These are phyloP conservation scores for Botrylloides violaceus DNA, from an alignment of 23 tunicate genomes.

Conservation along the genomic window DNA sequence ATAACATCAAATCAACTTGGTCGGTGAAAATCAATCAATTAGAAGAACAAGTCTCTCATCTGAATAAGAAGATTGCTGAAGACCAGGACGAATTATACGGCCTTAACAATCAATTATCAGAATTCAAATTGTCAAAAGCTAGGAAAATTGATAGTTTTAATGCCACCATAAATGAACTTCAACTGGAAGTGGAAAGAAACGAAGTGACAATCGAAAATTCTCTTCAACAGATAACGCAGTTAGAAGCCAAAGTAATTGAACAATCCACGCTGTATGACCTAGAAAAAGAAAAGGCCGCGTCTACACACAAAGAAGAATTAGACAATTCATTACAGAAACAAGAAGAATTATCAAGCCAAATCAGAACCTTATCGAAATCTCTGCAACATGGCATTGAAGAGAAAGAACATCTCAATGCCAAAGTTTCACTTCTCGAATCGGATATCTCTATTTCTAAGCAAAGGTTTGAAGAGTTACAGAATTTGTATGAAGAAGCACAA, in stretches of 20 bases:
- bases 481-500: background rate
- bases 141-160: constrained; percentile 25
- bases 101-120: constrained; percentile 13
- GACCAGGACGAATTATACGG: constrained; percentile 53
- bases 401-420: background rate
- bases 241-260: constrained; percentile 78
- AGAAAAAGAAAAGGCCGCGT: background rate
- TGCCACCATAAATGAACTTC: background rate
- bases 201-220: constrained; percentile 34
- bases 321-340: background rate
- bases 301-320: background rate
- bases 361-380: background rate
- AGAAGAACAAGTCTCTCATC: constrained; percentile 70
- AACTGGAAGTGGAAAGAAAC: constrained; percentile 32
- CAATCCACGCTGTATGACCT: constrained; percentile 3
- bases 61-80: constrained; percentile 74
- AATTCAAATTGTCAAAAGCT: constrained; percentile 6
- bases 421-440: background rate
- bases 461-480: background rate
- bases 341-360: background rate
- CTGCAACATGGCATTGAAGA: background rate
- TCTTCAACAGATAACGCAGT: constrained; percentile 63
- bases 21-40: constrained; percentile 78
- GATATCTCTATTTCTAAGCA: background rate
- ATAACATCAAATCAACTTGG: constrained; percentile 88